phyloP scores from a whole-genome alignment of 2,888 invertebrate species.

The Nemotelus nigrinus region DNA sequence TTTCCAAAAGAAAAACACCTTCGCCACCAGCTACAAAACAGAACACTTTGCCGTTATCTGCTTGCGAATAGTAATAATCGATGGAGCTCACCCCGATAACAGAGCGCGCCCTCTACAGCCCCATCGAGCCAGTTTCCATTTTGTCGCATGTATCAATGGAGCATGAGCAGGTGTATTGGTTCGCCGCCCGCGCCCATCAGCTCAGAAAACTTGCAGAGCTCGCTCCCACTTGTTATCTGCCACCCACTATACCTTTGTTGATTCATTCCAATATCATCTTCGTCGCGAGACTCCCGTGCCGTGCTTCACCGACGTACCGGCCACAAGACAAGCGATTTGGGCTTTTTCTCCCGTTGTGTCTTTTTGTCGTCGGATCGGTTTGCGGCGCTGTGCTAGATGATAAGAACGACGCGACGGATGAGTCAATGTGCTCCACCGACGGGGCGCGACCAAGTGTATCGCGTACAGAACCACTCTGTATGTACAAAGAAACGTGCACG shows the following conservation, averaged over 20 bases:
- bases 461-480: no score
- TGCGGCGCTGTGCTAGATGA: background rate
- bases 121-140: constrained; percentile 3
- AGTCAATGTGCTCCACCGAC: no score
- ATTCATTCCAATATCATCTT: background rate
- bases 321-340: constrained; percentile 3
- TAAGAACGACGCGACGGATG: no score
- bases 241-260: background rate
- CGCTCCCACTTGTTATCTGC: background rate
- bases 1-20: constrained; percentile 40
- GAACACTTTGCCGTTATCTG: constrained; percentile 46
- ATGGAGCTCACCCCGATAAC: constrained; percentile 24
- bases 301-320: background rate
- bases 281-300: background rate
- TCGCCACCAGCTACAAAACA: constrained; percentile 41
- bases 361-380: constrained; percentile 11
- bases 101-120: background rate
- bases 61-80: constrained; percentile 48
- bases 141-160: constrained; percentile 22
- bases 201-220: background rate
- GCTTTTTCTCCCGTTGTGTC: constrained; percentile 24
- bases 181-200: background rate
- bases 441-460: no score
- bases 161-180: constrained; percentile 34
- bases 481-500: no score